These are phyloP conservation scores for Larimichthys crocea DNA, from an alignment of 2,113 vertebrate species.

Conservation along the genomic window DNA sequence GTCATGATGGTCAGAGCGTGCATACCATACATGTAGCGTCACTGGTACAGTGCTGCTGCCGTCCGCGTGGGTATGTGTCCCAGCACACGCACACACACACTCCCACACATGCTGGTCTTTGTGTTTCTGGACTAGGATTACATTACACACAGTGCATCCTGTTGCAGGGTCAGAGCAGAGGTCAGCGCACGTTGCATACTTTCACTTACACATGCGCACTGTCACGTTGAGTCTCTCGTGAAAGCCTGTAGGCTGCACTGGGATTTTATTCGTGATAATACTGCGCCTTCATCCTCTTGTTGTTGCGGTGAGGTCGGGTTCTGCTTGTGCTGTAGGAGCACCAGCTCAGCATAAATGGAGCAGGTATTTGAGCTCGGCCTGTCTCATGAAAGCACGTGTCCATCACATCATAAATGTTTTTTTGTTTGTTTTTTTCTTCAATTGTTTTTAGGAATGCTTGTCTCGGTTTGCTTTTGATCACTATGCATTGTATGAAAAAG, in stretches of 20 bases:
- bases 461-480: background rate
- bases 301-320: background rate
- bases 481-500: background rate
- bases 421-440: background rate
- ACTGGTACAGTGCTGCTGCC: background rate
- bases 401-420: background rate
- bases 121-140: slow-evolving; percentile 54
- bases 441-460: background rate
- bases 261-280: slow-evolving; percentile 3
- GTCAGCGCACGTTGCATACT: slow-evolving; percentile 47
- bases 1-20: background rate
- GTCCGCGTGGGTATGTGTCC: background rate
- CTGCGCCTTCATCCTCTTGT: background rate
- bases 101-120: slow-evolving; percentile 30
- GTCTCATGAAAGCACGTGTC: slow-evolving; percentile 1
- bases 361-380: slow-evolving; percentile 10
- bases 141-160: slow-evolving; percentile 56
- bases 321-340: background rate
- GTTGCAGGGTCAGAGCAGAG: slow-evolving; percentile 56
- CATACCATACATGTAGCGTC: background rate
- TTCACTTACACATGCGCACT: background rate
- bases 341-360: slow-evolving; percentile 11
- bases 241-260: background rate
- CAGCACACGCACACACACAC: too few relatives aligned
- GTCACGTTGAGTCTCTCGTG: background rate